A percentile compares a stretch with the other conserved stretches of the same genome.
phyloP scores from a whole-genome alignment of 2,888 invertebrate species.

The Lithodes maja region DNA sequence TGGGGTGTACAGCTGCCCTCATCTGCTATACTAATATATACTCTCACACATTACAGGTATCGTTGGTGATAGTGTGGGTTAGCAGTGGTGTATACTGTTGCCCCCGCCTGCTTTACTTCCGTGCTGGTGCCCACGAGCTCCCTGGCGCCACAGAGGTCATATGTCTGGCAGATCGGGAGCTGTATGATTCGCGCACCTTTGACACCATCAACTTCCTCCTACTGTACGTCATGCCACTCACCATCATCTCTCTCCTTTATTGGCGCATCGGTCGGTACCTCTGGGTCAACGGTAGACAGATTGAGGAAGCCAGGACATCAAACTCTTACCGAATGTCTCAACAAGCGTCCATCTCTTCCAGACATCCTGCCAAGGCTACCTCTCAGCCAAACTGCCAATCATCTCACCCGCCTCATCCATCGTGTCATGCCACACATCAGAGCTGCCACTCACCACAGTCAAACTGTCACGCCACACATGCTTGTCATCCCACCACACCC shows the following conservation, averaged over 20 bases:
- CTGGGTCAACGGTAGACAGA: constrained; percentile 79
- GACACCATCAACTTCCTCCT: constrained; percentile 89
- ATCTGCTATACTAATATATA: not conserved
- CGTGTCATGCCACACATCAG: not conserved
- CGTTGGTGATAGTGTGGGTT: constrained; percentile 87
- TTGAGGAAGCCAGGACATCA: constrained; percentile 42
- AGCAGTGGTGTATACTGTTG: constrained; percentile 87
- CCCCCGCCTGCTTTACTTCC: constrained; percentile 89
- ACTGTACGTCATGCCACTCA: constrained; percentile 86
- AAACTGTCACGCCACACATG: not conserved
- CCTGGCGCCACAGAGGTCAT: constrained; percentile 81
- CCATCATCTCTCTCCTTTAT: constrained; percentile 86
- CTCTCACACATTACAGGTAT: constrained; percentile 78
- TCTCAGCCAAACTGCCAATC: constrained; percentile 13
- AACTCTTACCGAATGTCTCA: not conserved
- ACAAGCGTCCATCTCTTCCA: not conserved
- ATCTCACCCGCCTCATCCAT: not conserved
- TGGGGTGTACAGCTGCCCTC: no score
- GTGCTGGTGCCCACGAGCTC: constrained; percentile 82
- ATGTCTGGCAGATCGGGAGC: constrained; percentile 78
- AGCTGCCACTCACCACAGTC: not conserved
- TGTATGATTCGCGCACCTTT: constrained; percentile 82
- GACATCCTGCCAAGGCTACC: not conserved
- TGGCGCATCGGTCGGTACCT: constrained; percentile 88
- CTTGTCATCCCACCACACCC: constrained; percentile 21